Evolutionary conservation across 2,113 vertebrate species (phyloP), one percentile per base, ranked within the genome.

Genomic region (Sylvia atricapilla): DNA sequence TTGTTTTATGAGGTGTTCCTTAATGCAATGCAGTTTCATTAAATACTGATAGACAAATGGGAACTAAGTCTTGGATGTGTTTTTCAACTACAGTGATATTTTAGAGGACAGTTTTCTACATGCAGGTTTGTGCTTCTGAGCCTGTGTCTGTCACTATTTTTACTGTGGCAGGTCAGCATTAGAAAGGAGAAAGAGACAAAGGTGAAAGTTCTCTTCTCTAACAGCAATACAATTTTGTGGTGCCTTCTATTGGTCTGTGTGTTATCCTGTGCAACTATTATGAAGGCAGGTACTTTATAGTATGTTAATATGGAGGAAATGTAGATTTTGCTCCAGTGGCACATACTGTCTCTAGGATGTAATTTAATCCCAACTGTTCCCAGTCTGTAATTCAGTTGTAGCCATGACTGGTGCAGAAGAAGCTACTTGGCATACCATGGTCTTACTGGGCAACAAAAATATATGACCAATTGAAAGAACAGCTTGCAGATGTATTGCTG

Each of bases 401-500:
- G 43, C 50, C 5, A 10, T 35, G 59, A 41, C 7, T 55, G 35
- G 22, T 74, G 77, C 68, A 78, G 66, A 60, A 94, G 77, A 87
- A 75, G 41, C 77, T 87, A 7, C 84, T 78, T 91, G 77, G 74
- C 56, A 49, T 68, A 72, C 1, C 0, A 1, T 68, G 84, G 21
- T 87, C n/a, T 79, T 85, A 52, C 59, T 80, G 72, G 59, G 59
- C 62, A 93, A 41, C 73, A 90, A 77, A 82, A 86, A 52, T 55
- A 27, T 18, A 30, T 0, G 2, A 43, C 47, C 74, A 85, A 15
- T 73, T 53, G 87, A 55, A 88, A 93, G 84, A 95, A 77, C 72
- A 95, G 78, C 83, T 96, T 93, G 63, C 85, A 90, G 64, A 63
- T 90, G 49, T 85, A 31, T 66, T 85, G 55, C 92, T 90, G 50